Base-by-base conservation (phyloP, 2,888 invertebrate species). In the Gnatocerus cornutus region DNA sequence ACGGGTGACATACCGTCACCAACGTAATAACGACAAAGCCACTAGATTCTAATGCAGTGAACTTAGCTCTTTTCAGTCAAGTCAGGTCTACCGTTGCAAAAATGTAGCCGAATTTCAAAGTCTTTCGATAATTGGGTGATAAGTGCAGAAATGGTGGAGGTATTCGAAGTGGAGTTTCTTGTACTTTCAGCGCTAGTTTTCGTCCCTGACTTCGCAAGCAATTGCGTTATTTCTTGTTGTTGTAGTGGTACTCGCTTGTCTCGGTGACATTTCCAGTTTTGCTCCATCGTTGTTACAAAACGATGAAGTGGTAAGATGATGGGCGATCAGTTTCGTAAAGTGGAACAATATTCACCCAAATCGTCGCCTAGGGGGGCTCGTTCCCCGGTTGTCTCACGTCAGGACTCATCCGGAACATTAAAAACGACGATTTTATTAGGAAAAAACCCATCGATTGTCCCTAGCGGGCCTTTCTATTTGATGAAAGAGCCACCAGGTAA, bases 401-500 rank as follows among this genome's bases (percentile, higher is more conserved):
- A 97, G 86, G 98, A 98, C 87, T 97, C 98, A 71, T 97, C 97
- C 77, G 98, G 98, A 81, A 98, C 98, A 74, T 89, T 98, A 77
- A 98, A 98, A 88, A 97, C 98, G 78, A 98, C 98, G 78, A 98
- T 98, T 88, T 96, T 97, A 74, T 88, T 98, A 76, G 98, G 98
- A 78, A 98, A 98, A 87, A 97, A 97, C 84, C 98, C 98, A 67
- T 95, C 97, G 68, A 97, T 98, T 80, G 96, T 98, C 86, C 96
- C 97, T 85, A 96, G 96, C 87, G 98, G 98, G 81, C 98, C 98
- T 80, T 98, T 98, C 87, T 98, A 98, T 88, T 92, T 98, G 85
- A 95, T 98, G 93, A 97, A 96, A 89, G 97, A 97, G 87, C 94
- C 95, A 82, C 96, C 96, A 88, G 93, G 95, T 94, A 83, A 4